Conservation (phyloP, 2,797 vertebrate species). For the Tarsius wallacei region DNA sequence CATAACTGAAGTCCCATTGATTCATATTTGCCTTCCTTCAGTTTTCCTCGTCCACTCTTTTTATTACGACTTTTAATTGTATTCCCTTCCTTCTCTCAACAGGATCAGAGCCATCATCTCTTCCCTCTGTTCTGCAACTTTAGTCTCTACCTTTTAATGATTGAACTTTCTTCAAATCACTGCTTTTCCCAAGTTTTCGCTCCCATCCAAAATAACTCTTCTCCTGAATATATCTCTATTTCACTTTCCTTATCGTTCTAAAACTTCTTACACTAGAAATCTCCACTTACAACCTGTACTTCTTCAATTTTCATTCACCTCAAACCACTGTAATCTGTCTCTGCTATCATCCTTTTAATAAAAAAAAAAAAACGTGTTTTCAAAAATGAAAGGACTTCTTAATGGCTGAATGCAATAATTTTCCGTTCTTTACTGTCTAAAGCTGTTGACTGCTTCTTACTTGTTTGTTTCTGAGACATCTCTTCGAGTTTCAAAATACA, state of each 20-base stretch:
- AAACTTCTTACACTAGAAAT: background rate
- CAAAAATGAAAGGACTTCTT: background rate
- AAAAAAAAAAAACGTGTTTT: background rate
- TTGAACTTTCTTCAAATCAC: background rate
- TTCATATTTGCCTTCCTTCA: background rate
- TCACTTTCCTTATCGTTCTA: background rate
- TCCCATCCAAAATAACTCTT: slow-evolving; percentile 1
- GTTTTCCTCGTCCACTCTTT: background rate
- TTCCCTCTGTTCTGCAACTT: background rate
- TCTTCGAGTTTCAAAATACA: background rate
- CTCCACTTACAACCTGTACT: background rate
- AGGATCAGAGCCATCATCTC: background rate
- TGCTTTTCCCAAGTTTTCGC: background rate
- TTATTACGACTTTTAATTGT: background rate
- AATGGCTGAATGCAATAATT: background rate
- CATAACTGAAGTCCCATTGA: background rate
- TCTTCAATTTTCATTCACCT: background rate
- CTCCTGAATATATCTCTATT: background rate
- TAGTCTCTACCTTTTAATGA: background rate
- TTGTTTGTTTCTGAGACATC: slow-evolving; percentile 21
- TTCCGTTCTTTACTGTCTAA: background rate
- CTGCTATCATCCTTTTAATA: background rate
- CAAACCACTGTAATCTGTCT: background rate
- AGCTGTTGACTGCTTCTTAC: background rate
- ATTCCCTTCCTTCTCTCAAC: background rate